Evolutionary conservation across 2,888 invertebrate species (phyloP).

Genomic region (Sesia bembeciformis): DNA sequence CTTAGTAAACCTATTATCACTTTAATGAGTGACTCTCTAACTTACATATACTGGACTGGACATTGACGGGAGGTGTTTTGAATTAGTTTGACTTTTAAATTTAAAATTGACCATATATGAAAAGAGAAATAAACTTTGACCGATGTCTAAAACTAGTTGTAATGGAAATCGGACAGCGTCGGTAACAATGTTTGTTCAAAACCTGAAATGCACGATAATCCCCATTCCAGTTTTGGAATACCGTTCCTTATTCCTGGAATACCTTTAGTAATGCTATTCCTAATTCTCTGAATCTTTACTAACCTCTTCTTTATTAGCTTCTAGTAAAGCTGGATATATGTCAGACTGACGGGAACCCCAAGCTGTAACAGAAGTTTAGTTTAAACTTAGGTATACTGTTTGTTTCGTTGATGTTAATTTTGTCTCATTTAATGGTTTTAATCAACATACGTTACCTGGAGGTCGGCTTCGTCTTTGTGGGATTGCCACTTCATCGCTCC

Average conservation of each 20-base stretch:
- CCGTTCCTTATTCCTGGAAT: too few relatives aligned
- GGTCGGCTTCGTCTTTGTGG: slow-evolving; percentile 32
- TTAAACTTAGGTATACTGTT: too few relatives aligned
- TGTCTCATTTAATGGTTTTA: not conserved
- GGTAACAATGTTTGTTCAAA: too few relatives aligned
- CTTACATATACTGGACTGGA: too few relatives aligned
- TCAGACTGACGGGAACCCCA: slow-evolving; percentile 56
- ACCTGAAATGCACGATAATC: too few relatives aligned
- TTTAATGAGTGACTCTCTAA: too few relatives aligned
- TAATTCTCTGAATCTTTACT: slow-evolving; percentile 1
- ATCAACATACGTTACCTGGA: slow-evolving; percentile 23
- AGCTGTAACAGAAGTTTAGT: slow-evolving; percentile 18
- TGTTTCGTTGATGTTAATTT: not conserved
- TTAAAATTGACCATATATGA: not conserved
- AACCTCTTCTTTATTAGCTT: slow-evolving; percentile 44
- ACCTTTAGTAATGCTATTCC: not conserved
- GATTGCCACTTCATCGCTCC: slow-evolving; percentile 48
- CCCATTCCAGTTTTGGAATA: too few relatives aligned
- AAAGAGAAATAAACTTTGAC: too few relatives aligned
- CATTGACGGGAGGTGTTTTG: not conserved
- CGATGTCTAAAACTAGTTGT: too few relatives aligned
- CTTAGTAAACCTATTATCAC: too few relatives aligned
- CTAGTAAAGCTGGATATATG: slow-evolving; percentile 34
- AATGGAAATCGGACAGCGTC: too few relatives aligned
- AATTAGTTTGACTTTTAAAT: not conserved